phyloP scores from a whole-genome alignment of 2,113 vertebrate species.

The Tragulus kanchil region DNA sequence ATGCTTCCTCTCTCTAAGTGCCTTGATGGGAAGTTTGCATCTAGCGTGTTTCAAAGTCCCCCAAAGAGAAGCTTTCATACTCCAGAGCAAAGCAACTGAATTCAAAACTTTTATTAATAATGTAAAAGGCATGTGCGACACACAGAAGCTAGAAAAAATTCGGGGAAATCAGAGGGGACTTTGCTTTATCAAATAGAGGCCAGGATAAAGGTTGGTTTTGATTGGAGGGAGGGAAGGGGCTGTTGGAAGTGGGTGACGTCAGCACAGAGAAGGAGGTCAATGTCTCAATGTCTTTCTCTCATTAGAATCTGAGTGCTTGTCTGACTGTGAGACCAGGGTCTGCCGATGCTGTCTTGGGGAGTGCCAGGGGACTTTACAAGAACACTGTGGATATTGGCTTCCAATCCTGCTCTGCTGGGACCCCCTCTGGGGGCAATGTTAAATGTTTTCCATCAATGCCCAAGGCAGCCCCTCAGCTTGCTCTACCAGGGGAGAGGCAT shows the following conservation, averaged over 20 bases:
- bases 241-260: rapidly evolving
- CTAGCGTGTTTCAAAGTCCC: constrained; percentile 72
- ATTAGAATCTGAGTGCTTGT: rapidly evolving
- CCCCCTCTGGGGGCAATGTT: not conserved
- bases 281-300: not conserved
- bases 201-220: not conserved
- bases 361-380: not conserved
- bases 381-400: not conserved
- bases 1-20: constrained; percentile 57
- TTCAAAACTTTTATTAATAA: constrained; percentile 86
- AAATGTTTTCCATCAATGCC: constrained; percentile 37
- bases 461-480: constrained; percentile 51
- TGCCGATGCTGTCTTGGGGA: not conserved
- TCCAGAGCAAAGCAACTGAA: constrained; percentile 80
- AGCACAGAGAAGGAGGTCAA: rapidly evolving
- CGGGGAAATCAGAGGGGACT: constrained; percentile 79
- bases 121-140: constrained; percentile 77
- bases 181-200: constrained; percentile 76
- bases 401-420: not conserved
- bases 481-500: not conserved
- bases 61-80: constrained; percentile 69
- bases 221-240: too few species aligned
- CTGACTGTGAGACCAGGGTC: not conserved
- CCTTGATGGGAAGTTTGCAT: constrained; percentile 63
- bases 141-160: constrained; percentile 77